These are phyloP conservation scores for Lasiurus cinereus DNA, from an alignment of 2,113 vertebrate genomes.

Conservation along the genomic window DNA sequence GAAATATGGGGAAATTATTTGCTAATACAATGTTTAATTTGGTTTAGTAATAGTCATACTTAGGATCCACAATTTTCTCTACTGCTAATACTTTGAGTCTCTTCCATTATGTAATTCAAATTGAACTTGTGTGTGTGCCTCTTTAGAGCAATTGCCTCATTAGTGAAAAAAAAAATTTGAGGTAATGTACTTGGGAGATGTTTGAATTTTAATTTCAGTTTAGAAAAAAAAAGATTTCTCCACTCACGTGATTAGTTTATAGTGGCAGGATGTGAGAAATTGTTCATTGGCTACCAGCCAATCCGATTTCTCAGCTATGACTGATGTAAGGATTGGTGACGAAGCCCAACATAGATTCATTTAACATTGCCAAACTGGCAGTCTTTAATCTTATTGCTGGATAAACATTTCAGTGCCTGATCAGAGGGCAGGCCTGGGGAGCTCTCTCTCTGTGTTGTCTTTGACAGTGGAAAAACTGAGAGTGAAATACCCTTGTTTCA, in stretches of 20 bases:
- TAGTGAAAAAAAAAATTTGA: slow-evolving; percentile 37
- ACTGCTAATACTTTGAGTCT: slow-evolving; percentile 24
- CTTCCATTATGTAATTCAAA: slow-evolving; percentile 59
- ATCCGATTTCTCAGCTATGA: slow-evolving; percentile 42
- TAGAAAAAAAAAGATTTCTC: slow-evolving; percentile 13
- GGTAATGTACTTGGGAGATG: slow-evolving; percentile 17
- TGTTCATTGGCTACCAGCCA: slow-evolving; percentile 43
- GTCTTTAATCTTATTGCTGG: slow-evolving; percentile 32
- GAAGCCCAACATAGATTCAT: neutral
- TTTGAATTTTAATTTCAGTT: slow-evolving; percentile 62
- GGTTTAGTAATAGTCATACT: slow-evolving; percentile 31
- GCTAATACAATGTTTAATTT: slow-evolving; percentile 54
- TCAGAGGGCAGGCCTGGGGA: neutral
- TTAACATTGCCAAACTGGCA: slow-evolving; percentile 27
- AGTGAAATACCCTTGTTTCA: neutral
- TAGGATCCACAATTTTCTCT: slow-evolving; percentile 28
- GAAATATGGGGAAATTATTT: slow-evolving; percentile 28
- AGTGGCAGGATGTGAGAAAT: slow-evolving; percentile 15
- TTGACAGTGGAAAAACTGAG: neutral
- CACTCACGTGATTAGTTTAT: slow-evolving; percentile 37
- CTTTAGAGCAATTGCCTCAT: slow-evolving; percentile 30
- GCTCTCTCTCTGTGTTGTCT: neutral
- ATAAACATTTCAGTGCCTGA: slow-evolving; percentile 30
- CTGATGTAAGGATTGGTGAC: slow-evolving; percentile 14
- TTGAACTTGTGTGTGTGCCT: slow-evolving; percentile 24